These are phyloP conservation scores for Rhagoletis pomonella DNA, from an alignment of 1,140 invertebrate genomes.

Conservation along the genomic window DNA sequence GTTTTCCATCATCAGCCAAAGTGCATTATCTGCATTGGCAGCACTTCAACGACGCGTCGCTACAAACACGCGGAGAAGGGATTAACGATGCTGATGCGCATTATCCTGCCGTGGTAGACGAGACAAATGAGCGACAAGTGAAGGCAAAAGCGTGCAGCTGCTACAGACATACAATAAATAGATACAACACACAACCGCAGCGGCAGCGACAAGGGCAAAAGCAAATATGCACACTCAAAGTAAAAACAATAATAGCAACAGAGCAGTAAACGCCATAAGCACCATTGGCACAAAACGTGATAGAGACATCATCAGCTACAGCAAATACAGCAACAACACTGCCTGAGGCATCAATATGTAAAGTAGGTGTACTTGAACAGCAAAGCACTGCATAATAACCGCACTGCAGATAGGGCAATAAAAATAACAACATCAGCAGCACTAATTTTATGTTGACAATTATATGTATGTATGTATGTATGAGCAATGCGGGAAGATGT, in stretches of 20 bases:
- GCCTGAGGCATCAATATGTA: not conserved
- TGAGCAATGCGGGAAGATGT: too few relatives aligned
- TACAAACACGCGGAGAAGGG: slow-evolving; percentile 29
- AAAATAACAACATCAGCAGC: not conserved
- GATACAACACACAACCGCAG: not conserved
- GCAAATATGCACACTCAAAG: not conserved
- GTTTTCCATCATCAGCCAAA: not conserved
- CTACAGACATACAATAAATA: not conserved
- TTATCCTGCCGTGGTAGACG: not conserved
- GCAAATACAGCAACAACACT: not conserved
- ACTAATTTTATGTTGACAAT: slow-evolving; percentile 36
- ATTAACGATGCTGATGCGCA: slow-evolving; percentile 2
- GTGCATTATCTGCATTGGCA: not conserved
- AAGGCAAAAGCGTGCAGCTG: not conserved
- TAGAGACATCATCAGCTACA: slow-evolving; percentile 28
- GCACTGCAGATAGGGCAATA: slow-evolving; percentile 32
- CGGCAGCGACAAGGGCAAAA: not conserved
- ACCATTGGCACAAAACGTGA: not conserved
- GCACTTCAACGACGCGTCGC: not conserved
- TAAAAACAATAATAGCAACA: not conserved
- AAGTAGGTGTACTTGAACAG: not conserved
- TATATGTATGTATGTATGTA: not conserved
- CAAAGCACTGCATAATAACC: not conserved
- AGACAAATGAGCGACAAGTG: slow-evolving; percentile 46
- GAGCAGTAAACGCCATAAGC: not conserved